Base-by-base conservation (phyloP, 2,888 invertebrate genomes). In the Drosophila imparisetae region DNA sequence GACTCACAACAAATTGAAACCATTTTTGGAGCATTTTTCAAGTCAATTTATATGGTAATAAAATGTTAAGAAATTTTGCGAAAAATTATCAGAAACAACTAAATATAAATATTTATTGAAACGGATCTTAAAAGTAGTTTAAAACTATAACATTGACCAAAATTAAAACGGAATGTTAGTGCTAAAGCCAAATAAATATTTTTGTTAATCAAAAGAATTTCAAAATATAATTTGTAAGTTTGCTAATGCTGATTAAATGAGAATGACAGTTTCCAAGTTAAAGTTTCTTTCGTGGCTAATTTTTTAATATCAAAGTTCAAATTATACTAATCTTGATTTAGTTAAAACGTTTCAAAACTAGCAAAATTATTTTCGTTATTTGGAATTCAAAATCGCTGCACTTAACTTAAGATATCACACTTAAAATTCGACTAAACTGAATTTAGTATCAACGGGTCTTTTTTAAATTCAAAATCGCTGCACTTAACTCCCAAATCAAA, bases 11-110 rank as follows among this genome's bases (percentile, higher is more conserved):
- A 38, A 34, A 34, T 40, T 54, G 0, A 48, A 48, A 3, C 30
- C 38, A n/a, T 10, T 63, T 38, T 45, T 53, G 38, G 63, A 24
- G 4, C 21, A 38, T n/a, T 54, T 54, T 48, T 18, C 24, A 18
- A 24, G 4, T 15, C 2, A 29, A 49, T 29, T 38, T 24, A 36
- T 54, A 74, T 36, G 52, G 66, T 62, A 67, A 66, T 38, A 58
- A 48, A 27, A 57, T 10, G 4, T 24, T 0, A 10, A 34, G 1
- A 45, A 2, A 8, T 8, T 21, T 32, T 38, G 18, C 21, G 42
- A 15, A 48, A 18, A 62, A 21, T 5, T 15, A 5, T 40, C 6
- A 11, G 6, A 60, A 18, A 30, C 24, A 45, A 24, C 45, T 8
- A 2, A 24, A 21, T 24, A 24, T 15, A 15, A 24, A 24, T 45